Evolutionary conservation across 2,113 vertebrate genomes (phyloP).

Genomic region (Python bivittatus): DNA sequence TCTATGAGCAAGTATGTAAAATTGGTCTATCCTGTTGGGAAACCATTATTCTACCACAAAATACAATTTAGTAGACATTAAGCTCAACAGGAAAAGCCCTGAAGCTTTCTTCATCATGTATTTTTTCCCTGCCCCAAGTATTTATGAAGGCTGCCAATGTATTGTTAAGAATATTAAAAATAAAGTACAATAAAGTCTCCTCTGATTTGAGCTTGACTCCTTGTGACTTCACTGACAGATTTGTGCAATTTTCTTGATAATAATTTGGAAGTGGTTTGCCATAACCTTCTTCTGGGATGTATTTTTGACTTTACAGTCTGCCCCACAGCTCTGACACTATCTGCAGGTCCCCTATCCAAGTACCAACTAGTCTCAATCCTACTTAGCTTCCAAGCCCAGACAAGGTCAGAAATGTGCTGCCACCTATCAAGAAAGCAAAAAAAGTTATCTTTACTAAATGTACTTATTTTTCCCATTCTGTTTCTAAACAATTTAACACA

Average conservation of each 20-base stretch:
- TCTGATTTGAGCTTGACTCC: background rate
- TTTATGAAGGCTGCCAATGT: background rate
- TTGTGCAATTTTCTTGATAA: background rate
- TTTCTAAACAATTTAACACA: slow-evolving; percentile 18
- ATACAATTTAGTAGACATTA: background rate
- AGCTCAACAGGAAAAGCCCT: background rate
- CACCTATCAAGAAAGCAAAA: background rate
- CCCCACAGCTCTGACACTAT: background rate
- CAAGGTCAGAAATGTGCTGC: background rate
- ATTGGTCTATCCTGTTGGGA: background rate
- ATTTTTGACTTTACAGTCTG: background rate
- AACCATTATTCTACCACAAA: background rate
- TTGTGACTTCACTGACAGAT: background rate
- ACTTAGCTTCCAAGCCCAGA: background rate
- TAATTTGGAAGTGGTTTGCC: background rate
- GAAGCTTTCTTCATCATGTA: background rate
- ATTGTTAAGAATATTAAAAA: background rate
- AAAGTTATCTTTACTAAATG: slow-evolving; percentile 26
- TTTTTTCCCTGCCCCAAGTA: background rate
- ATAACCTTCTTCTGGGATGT: background rate
- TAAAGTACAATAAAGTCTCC: slow-evolving; percentile 4
- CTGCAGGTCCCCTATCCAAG: background rate
- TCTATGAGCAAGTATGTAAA: background rate
- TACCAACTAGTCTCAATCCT: background rate
- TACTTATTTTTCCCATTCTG: background rate